Conservation (phyloP, 1,140 invertebrate species). For the Drosophila cardini region DNA sequence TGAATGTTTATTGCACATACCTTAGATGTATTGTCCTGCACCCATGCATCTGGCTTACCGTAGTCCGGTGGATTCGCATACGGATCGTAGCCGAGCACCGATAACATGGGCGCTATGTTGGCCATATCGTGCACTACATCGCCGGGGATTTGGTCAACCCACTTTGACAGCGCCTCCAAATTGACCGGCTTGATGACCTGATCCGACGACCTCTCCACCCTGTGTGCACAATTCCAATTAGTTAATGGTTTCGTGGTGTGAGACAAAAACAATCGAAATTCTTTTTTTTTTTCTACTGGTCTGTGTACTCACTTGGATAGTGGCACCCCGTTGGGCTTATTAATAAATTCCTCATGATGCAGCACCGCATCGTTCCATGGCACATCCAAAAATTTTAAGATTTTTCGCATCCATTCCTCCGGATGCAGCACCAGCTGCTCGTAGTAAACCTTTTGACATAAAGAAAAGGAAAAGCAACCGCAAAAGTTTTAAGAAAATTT, state of each 20-base stretch:
- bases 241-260: no score
- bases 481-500: no score
- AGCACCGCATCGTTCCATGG: conserved; percentile 98
- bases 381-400: conserved; percentile 95
- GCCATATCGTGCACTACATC: conserved; percentile 96
- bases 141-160: conserved; percentile 96
- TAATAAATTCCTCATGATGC: conserved; percentile 98
- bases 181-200: conserved; percentile 99
- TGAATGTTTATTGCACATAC: conserved; percentile 80
- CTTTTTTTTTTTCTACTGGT: no score
- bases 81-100: conserved; percentile 96
- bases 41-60: conserved; percentile 93
- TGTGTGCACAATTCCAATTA: conserved; percentile 83
- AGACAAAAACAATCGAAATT: no score
- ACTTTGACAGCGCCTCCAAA: conserved; percentile 97
- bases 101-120: conserved; percentile 96
- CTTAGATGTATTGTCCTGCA: conserved; percentile 91
- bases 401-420: conserved; percentile 93
- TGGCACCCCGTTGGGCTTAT: conserved; percentile 96
- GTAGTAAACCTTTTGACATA: conserved; percentile 89
- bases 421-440: conserved; percentile 98
- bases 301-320: conserved; percentile 92
- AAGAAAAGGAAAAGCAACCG: conserved; percentile 1
- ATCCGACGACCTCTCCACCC: conserved; percentile 98
- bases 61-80: conserved; percentile 97